phyloP scores from a whole-genome alignment of 2,888 invertebrate species.

The Podotricha telesiphe region DNA sequence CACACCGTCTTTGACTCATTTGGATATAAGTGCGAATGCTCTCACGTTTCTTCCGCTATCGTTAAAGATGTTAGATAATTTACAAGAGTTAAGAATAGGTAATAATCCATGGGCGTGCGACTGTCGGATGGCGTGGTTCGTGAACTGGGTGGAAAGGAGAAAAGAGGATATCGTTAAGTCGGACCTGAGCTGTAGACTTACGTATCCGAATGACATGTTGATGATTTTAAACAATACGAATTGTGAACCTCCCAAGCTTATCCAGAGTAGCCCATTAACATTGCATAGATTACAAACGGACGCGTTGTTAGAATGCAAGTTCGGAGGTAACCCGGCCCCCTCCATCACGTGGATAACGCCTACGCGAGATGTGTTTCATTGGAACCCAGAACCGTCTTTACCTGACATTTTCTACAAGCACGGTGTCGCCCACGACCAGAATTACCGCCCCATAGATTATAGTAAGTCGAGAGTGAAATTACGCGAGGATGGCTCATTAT shows the following conservation, averaged over 20 bases:
- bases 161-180: conserved; percentile 77
- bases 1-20: conserved; percentile 82
- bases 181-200: conserved; percentile 86
- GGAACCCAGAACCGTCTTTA: conserved; percentile 88
- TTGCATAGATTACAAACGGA: conserved; percentile 86
- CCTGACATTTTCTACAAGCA: conserved; percentile 87
- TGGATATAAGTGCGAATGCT: conserved; percentile 89
- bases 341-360: conserved; percentile 95
- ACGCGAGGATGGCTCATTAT: conserved; percentile 90
- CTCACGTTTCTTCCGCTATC: conserved; percentile 88
- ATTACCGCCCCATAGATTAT: conserved; percentile 74
- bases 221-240: conserved; percentile 87
- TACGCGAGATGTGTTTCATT: conserved; percentile 87
- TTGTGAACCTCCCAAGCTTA: conserved; percentile 86
- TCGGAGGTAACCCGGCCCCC: conserved; percentile 89
- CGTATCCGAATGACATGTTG: conserved; percentile 88
- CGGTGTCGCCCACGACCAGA: conserved; percentile 84
- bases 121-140: conserved; percentile 92
- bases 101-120: conserved; percentile 94
- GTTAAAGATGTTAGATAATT: conserved; percentile 84
- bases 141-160: conserved; percentile 77
- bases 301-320: conserved; percentile 90
- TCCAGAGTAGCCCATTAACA: conserved; percentile 84
- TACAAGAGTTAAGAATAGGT: conserved; percentile 86
- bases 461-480: conserved; percentile 85